Evolutionary conservation across 2,888 invertebrate genomes (phyloP).

Genomic region (Eristalis intricaria): DNA sequence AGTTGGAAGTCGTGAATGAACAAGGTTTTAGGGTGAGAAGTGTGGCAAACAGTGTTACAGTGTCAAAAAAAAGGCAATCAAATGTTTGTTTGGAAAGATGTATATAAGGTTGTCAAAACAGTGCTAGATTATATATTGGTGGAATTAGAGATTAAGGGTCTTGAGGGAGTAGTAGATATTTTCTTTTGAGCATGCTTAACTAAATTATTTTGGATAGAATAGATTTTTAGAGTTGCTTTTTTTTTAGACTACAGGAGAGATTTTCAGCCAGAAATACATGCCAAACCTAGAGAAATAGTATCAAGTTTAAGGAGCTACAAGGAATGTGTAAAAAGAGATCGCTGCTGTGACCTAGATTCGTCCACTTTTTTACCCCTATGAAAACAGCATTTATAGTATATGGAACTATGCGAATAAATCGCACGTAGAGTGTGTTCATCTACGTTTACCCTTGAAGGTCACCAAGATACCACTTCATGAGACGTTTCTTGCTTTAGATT

Average conservation of each 20-base stretch:
- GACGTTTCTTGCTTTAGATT: too few relatives aligned
- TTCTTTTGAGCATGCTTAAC: constrained; percentile 41
- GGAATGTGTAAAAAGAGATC: not conserved
- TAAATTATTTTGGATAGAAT: constrained; percentile 1
- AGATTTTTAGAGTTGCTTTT: not conserved
- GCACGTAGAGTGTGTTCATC: too few relatives aligned
- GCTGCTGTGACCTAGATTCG: not conserved
- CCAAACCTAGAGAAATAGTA: not conserved
- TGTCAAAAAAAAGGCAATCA: constrained; percentile 59
- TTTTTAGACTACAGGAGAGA: not conserved
- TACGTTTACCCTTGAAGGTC: too few relatives aligned
- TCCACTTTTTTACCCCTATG: too few relatives aligned
- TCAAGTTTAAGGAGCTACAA: not conserved
- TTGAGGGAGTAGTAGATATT: constrained; percentile 10
- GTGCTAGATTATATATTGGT: constrained; percentile 34
- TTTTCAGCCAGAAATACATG: not conserved
- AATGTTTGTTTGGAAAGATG: constrained; percentile 11
- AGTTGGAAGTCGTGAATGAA: not conserved
- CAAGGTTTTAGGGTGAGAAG: constrained; percentile 6
- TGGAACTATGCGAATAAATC: too few relatives aligned
- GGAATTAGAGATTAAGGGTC: constrained; percentile 31
- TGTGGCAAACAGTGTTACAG: constrained; percentile 64
- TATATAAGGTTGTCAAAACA: constrained; percentile 15
- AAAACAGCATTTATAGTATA: too few relatives aligned
- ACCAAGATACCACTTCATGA: too few relatives aligned